A percentile compares a stretch with the other conserved stretches of the same genome.
Evolutionary conservation across 2,888 invertebrate species (phyloP).

Genomic region (Leptarthrus brevirostris): DNA sequence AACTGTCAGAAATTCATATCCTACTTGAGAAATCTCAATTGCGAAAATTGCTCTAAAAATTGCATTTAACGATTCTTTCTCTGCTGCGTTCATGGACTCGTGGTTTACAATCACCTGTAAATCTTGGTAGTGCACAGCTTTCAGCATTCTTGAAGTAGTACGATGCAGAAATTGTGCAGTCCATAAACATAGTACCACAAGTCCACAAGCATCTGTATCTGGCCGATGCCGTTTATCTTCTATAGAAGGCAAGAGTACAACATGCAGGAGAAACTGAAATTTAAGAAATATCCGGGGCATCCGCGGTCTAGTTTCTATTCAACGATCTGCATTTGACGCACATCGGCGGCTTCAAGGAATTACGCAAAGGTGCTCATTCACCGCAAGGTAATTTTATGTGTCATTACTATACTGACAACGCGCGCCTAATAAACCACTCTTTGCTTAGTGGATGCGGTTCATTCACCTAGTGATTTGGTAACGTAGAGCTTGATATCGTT

Average conservation of each 20-base stretch:
- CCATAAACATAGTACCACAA: neutral
- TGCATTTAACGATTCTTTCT: constrained; percentile 8
- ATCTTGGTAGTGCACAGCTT: neutral
- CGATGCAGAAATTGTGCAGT: neutral
- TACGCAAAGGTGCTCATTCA: constrained; percentile 39
- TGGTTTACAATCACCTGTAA: constrained; percentile 1
- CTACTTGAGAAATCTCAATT: constrained; percentile 24
- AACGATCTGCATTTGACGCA: constrained; percentile 31
- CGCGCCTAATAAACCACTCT: neutral
- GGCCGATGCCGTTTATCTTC: neutral
- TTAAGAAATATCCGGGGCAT: constrained; percentile 42
- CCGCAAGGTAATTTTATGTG: constrained; percentile 35
- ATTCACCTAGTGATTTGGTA: constrained; percentile 33
- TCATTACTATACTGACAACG: constrained; percentile 29
- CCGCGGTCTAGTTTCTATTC: constrained; percentile 4
- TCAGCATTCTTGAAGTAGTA: neutral
- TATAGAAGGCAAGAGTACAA: neutral
- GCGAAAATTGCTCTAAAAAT: constrained; percentile 35
- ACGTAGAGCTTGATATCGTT: constrained; percentile 18
- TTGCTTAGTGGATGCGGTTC: neutral
- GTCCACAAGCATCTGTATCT: too few relatives aligned
- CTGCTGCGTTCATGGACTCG: constrained; percentile 3
- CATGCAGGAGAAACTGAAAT: constrained; percentile 23
- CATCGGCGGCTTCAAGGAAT: constrained; percentile 21
- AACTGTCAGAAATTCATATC: constrained; percentile 24